A percentile compares a stretch with the other conserved stretches of the same genome.
These are phyloP conservation scores for Drosophila novamexicana DNA, from an alignment of 1,140 invertebrate species.

Conservation along the genomic window DNA sequence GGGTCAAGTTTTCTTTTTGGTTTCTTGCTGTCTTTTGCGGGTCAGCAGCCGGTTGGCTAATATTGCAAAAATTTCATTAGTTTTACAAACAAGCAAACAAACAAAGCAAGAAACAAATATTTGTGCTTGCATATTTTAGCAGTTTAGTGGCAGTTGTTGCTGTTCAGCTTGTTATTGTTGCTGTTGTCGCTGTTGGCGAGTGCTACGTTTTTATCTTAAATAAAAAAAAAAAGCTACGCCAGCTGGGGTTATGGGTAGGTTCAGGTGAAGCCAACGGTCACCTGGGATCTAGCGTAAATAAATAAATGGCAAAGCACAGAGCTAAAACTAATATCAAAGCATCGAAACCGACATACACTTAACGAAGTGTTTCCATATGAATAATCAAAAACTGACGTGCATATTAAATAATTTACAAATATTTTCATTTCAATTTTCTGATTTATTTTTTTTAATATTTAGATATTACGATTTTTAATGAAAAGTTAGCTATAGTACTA, in stretches of 20 bases:
- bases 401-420: not conserved
- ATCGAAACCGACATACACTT: conserved; percentile 45
- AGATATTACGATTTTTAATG: not conserved
- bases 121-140: conserved; percentile 78
- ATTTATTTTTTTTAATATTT: not conserved
- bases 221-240: conserved; percentile 41
- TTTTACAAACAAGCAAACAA: conserved; percentile 81
- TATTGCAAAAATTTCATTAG: conserved; percentile 81
- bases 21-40: conserved; percentile 61
- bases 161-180: conserved; percentile 40
- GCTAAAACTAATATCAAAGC: conserved; percentile 14
- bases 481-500: not conserved
- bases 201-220: conserved; percentile 66
- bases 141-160: conserved; percentile 63
- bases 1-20: conserved; percentile 63
- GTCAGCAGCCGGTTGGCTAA: conserved; percentile 67
- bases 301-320: conserved; percentile 45
- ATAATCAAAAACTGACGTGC: not conserved
- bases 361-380: not conserved
- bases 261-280: conserved; percentile 58
- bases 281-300: conserved; percentile 66
- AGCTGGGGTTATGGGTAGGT: conserved; percentile 68
- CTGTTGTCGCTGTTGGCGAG: conserved; percentile 30
- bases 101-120: conserved; percentile 80
- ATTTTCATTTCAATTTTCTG: no score